Conservation (phyloP, 2,888 invertebrate genomes). For the Priocnemis perturbator region DNA sequence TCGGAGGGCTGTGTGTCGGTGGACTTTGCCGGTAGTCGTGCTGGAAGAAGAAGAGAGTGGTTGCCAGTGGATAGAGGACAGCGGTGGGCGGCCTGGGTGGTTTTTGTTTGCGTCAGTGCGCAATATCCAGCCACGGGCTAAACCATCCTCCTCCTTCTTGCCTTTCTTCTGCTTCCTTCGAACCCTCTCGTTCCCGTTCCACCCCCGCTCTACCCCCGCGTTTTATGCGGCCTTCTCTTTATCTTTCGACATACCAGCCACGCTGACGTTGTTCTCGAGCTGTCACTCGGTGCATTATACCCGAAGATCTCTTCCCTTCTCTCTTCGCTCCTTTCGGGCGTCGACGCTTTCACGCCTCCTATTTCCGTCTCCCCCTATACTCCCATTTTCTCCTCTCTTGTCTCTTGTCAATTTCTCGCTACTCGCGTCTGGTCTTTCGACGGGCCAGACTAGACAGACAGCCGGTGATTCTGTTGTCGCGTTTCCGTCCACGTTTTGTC, state of each 20-base stretch:
- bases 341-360: conserved; percentile 47
- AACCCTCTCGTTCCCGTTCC: conserved; percentile 30
- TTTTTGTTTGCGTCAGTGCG: conserved; percentile 65
- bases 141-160: conserved; percentile 33
- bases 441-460: too few relatives aligned
- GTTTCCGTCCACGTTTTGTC: too few relatives aligned
- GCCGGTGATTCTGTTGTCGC: too few relatives aligned
- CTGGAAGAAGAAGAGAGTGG: conserved; percentile 12
- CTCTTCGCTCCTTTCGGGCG: conserved; percentile 47
- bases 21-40: conserved; percentile 28
- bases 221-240: conserved; percentile 29
- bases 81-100: conserved; percentile 48
- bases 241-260: conserved; percentile 31
- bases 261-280: conserved; percentile 41
- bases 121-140: conserved; percentile 59
- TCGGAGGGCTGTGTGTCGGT: conserved; percentile 18
- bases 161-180: conserved; percentile 37
- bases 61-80: conserved; percentile 27
- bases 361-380: conserved; percentile 18
- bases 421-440: too few relatives aligned
- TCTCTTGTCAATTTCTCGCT: conserved; percentile 16
- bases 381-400: background rate
- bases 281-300: conserved; percentile 32
- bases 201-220: conserved; percentile 11
- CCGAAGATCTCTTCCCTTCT: conserved; percentile 42